Conservation (phyloP, 2,113 vertebrate genomes). For the Tylochromis polylepis region DNA sequence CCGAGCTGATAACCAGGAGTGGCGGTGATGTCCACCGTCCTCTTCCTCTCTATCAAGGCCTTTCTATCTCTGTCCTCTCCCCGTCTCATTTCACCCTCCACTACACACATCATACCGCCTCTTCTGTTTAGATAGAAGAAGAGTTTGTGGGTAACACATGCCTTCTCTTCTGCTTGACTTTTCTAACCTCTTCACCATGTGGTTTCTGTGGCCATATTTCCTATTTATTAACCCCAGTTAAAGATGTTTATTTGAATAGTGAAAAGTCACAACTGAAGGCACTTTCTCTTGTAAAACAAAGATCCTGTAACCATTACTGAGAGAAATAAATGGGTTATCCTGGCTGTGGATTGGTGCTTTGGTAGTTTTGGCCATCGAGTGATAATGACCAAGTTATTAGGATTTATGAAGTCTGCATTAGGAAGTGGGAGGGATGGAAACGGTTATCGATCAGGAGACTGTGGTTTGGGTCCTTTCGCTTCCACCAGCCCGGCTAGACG, state of each 20-base stretch:
- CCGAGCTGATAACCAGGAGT: constrained; percentile 3
- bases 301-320: neutral
- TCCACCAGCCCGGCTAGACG: too few species aligned
- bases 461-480: neutral
- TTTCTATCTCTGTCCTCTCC: neutral
- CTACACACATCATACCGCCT: neutral
- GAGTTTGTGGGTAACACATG: neutral
- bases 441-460: neutral
- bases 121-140: neutral
- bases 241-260: neutral
- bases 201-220: neutral
- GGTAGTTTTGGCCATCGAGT: neutral
- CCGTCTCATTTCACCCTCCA: neutral
- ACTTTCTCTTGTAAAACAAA: neutral
- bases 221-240: accelerated
- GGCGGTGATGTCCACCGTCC: neutral
- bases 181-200: neutral
- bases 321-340: neutral
- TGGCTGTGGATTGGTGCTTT: neutral
- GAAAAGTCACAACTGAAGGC: neutral
- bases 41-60: neutral
- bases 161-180: neutral
- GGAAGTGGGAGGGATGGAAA: neutral
- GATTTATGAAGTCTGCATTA: neutral
- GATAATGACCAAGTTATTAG: neutral